Evolutionary conservation across 1,140 invertebrate species (phyloP).

Genomic region (Drosophila elegans): DNA sequence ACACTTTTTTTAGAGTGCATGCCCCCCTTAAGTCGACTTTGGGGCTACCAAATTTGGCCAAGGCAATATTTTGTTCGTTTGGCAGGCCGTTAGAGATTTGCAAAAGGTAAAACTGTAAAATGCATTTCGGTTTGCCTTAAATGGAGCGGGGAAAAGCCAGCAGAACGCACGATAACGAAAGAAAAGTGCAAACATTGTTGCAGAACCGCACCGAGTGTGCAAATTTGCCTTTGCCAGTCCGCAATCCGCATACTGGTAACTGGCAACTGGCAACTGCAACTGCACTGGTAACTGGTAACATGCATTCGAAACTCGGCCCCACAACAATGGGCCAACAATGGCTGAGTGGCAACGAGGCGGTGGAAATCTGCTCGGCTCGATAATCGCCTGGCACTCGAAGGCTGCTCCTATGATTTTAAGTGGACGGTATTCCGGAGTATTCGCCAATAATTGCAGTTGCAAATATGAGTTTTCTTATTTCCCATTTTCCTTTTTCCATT

Average conservation of each 20-base stretch:
- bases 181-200: slow-evolving; percentile 61
- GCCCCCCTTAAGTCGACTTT: slow-evolving; percentile 24
- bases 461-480: slow-evolving; percentile 37
- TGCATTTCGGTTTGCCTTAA: slow-evolving; percentile 74
- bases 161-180: slow-evolving; percentile 71
- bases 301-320: slow-evolving; percentile 8
- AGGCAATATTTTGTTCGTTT: slow-evolving; percentile 72
- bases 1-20: slow-evolving; percentile 12
- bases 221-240: slow-evolving; percentile 46
- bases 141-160: slow-evolving; percentile 70
- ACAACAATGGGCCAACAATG: slow-evolving; percentile 11
- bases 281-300: not conserved
- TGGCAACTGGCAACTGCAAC: not conserved
- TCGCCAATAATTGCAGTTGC: slow-evolving; percentile 45
- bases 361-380: slow-evolving; percentile 18
- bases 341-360: slow-evolving; percentile 13
- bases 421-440: slow-evolving; percentile 38
- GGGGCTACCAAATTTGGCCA: slow-evolving; percentile 70
- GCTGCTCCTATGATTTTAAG: slow-evolving; percentile 46
- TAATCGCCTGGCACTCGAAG: slow-evolving; percentile 35
- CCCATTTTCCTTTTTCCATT: slow-evolving; percentile 8
- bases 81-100: slow-evolving; percentile 75
- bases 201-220: slow-evolving; percentile 29
- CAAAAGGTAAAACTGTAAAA: slow-evolving; percentile 71
- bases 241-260: slow-evolving; percentile 10